Evolutionary conservation across 1,140 invertebrate species (phyloP), one percentile per base, ranked within the genome.

Genomic region (Drosophila sp.): DNA sequence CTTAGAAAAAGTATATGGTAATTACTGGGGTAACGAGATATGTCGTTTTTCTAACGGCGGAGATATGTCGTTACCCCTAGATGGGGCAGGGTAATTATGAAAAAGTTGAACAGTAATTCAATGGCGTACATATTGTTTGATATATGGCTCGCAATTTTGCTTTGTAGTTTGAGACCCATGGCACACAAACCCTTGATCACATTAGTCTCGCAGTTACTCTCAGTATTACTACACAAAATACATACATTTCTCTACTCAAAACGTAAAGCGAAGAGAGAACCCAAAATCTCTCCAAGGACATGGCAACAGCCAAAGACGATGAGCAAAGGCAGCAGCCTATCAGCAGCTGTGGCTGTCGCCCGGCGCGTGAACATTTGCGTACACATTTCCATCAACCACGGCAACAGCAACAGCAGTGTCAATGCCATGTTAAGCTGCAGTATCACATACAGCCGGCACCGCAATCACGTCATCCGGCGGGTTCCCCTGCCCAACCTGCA

Each of bases 281-380:
- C 10, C 54, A 32, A 32, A 56, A 56, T 17, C 54, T 56, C 29
- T 30, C 29, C 11, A 27, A 55, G 29, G 54, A 56, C 54, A 56
- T 56, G 54, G 54, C 54, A 56, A 56, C 27, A 10, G 54, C 54
- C 6, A 56, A 56, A 56, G 54, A 56, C 10, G 29, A 56, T 30
- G 11, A 32, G 7, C 54, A 56, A 30, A 17, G 54, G 23, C 23
- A 56, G 29, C 10, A 32, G 6, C 10, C 30, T 3, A 32, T 32
- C 29, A 32, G 29, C 44, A 50, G 44, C 25, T 50, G 44, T 50
- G 25, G 23, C 23, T 50, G 44, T 25, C 44, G 23, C 7, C 7
- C 27, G 25, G 1, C 23, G 23, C 44, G 44, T 8, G 25, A 50
- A 50, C 23, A 50, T 0, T 56, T 27, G 54, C 27, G 29, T 11